Percentiles rank a stretch among this genome's conserved stretches.
Evolutionary conservation across 2,797 vertebrate genomes (phyloP).

Genomic region (Triplophysa yarkandensis): DNA sequence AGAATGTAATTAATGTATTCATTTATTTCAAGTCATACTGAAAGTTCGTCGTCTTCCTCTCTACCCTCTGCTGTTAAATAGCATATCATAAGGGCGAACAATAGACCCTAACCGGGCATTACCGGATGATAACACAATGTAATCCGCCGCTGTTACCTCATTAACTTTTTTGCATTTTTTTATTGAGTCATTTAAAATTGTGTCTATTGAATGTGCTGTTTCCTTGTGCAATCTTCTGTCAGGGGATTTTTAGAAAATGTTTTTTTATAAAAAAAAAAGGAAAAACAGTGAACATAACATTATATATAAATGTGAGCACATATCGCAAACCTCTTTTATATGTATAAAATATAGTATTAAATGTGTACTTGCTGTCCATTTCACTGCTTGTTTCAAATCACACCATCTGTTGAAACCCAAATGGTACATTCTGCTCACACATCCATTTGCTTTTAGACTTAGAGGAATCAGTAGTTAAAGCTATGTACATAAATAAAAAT

Average conservation of each 20-base stretch:
- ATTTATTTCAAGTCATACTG: background rate
- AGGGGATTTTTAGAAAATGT: conserved; percentile 61
- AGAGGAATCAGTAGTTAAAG: conserved; percentile 47
- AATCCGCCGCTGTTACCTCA: conserved; percentile 37
- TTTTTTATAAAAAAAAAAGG: conserved; percentile 51
- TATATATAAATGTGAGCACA: conserved; percentile 47
- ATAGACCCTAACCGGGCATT: conserved; percentile 6
- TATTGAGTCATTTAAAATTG: conserved; percentile 59
- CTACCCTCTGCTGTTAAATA: conserved; percentile 3
- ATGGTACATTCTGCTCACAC: conserved; percentile 42
- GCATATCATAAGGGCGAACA: conserved; percentile 7
- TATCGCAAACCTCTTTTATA: conserved; percentile 59
- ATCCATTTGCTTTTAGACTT: conserved; percentile 43
- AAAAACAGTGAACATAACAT: conserved; percentile 48
- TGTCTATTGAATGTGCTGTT: conserved; percentile 48
- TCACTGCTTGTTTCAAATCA: conserved; percentile 44
- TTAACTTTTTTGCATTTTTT: conserved; percentile 14
- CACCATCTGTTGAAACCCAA: conserved; percentile 51
- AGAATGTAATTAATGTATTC: conserved; percentile 5
- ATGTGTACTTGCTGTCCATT: conserved; percentile 58
- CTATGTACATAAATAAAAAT: conserved; percentile 49
- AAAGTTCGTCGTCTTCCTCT: background rate
- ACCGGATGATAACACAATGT: conserved; percentile 11
- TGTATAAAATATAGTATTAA: conserved; percentile 55
- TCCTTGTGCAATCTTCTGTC: conserved; percentile 51